Percentiles rank a stretch among this genome's conserved stretches.
These are phyloP conservation scores for Sclerurus mexicanus DNA, from an alignment of 2,113 vertebrate genomes.

Conservation along the genomic window DNA sequence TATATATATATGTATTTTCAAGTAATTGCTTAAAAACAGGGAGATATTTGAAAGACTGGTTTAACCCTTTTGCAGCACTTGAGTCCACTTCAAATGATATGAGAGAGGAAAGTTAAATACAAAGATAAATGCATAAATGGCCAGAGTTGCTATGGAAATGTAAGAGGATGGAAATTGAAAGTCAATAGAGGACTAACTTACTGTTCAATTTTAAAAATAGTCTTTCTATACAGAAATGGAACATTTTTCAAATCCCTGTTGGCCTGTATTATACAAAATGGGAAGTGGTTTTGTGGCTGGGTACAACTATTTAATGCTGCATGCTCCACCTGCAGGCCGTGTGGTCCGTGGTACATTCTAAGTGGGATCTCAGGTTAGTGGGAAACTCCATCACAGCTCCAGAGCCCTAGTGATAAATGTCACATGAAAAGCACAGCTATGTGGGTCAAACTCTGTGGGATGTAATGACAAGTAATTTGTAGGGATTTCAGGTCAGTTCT, in stretches of 20 bases:
- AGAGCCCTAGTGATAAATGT: background rate
- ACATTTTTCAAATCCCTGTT: conserved; percentile 50
- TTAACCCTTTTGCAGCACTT: conserved; percentile 66
- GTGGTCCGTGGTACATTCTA: background rate
- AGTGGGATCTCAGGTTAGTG: background rate
- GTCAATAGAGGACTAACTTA: conserved; percentile 74
- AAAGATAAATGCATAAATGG: conserved; percentile 76
- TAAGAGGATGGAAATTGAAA: conserved; percentile 71
- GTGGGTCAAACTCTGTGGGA: background rate
- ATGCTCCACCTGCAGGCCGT: background rate
- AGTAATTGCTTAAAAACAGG: conserved; percentile 65
- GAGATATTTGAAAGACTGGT: conserved; percentile 4
- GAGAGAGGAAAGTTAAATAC: conserved; percentile 70
- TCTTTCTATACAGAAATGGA: conserved; percentile 32
- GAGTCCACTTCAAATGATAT: conserved; percentile 59
- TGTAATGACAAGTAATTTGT: background rate
- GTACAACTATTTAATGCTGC: background rate
- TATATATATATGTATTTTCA: background rate
- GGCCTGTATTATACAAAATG: conserved; percentile 18
- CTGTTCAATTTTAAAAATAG: conserved; percentile 66
- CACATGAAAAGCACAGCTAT: background rate
- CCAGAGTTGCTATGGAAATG: conserved; percentile 77
- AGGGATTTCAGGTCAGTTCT: background rate
- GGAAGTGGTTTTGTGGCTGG: conserved; percentile 26
- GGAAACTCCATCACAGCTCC: background rate